Evolutionary conservation across 1,140 invertebrate genomes (phyloP), one percentile per base, ranked within the genome.

Genomic region (Lordiphosa clarofinis): DNA sequence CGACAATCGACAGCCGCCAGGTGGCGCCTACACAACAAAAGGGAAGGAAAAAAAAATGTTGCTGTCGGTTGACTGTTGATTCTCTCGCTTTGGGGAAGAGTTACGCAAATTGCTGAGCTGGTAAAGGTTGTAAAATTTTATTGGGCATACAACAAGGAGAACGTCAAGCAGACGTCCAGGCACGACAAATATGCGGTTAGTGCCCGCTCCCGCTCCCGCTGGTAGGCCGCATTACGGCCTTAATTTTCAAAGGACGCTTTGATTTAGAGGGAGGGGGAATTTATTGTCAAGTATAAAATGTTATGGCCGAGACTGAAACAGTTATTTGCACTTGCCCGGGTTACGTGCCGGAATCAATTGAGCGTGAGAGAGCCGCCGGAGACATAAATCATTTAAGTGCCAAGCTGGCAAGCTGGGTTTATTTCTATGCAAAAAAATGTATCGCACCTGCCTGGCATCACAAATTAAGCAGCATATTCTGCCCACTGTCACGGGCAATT

Each of bases 121-220:
- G 78, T 73, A 86, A 86, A 73, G 57, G 78, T 61, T 78, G 65
- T 84, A 78, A 84, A 84, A 84, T 84, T 84, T 84, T 86, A 84
- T 84, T 84, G 79, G 52, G 61, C 78, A 73, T 56, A 70, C 78
- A 57, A 44, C 4, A 12, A 40, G 19, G 11, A 40, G 12, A 13
- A 42, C 24, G 15, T 15, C 31, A n/a, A 11, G 33, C 21, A 10
- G 33, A 66, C 69, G 63, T 55, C 71, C 64, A 63, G 48, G 46
- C 71, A 61, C 64, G 50, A 55, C 55, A 82, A 76, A 75, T 76
- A 65, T 82, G 76, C 78, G 76, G 68, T 76, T 67, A 53, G 11
- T 8, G 35, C 31, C 33, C 33, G 21, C 21, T 4, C 31, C 33
- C 33, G 21, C 21, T 4, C 21, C 21, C 15, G 64, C 48, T 61